phyloP scores from a whole-genome alignment of 2,797 vertebrate genomes.

The Alectoris magna region DNA sequence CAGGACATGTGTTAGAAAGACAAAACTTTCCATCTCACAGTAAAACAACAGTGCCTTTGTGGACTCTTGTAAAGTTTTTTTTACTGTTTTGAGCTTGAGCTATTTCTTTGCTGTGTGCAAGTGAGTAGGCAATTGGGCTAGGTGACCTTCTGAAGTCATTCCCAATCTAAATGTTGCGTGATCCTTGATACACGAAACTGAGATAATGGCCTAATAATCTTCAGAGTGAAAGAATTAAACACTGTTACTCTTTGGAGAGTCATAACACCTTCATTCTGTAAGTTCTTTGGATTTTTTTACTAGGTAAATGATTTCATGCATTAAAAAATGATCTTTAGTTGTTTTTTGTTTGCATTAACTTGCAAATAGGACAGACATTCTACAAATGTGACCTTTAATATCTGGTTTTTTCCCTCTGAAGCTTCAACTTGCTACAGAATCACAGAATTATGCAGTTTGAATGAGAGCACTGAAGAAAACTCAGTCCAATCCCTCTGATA shows the following conservation, averaged over 20 bases:
- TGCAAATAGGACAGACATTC: neutral
- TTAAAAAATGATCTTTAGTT: neutral
- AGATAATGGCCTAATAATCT: neutral
- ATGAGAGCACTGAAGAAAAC: too few relatives aligned
- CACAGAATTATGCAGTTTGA: too few relatives aligned
- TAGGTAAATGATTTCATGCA: neutral
- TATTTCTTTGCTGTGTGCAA: neutral
- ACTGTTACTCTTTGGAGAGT: neutral
- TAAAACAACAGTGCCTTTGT: neutral
- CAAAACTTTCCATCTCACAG: constrained; percentile 56
- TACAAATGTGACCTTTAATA: neutral
- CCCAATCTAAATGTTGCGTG: neutral
- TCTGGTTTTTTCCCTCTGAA: neutral
- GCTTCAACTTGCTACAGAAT: neutral
- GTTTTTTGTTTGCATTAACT: neutral
- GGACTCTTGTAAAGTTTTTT: neutral
- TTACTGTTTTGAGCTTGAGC: neutral
- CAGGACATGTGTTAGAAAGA: constrained; percentile 44
- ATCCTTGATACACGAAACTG: neutral
- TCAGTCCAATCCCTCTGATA: too few relatives aligned
- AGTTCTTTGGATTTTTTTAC: neutral
- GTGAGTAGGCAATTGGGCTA: neutral
- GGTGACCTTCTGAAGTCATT: neutral
- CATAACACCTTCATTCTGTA: neutral
- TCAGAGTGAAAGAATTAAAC: neutral